A percentile compares a stretch with the other conserved stretches of the same genome.
Evolutionary conservation across 2,113 vertebrate species (phyloP).

Genomic region (Prolemur simus): DNA sequence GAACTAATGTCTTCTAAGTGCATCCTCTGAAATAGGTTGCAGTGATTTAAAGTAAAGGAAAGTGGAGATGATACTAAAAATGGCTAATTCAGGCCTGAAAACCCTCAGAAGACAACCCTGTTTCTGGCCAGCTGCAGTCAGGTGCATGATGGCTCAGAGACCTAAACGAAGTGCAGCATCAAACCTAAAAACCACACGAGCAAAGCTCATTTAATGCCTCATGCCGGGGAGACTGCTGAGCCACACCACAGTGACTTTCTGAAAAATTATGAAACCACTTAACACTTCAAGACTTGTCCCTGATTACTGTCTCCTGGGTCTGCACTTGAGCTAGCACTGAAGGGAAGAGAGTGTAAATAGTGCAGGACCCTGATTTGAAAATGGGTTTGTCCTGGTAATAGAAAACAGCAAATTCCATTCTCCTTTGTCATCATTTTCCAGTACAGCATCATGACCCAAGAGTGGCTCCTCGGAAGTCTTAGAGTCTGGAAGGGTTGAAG

Average conservation of each 20-base stretch:
- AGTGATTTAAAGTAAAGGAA: not conserved
- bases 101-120: not conserved
- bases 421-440: not conserved
- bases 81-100: not conserved
- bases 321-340: not conserved
- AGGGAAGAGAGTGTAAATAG: not conserved
- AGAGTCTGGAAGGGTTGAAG: not conserved
- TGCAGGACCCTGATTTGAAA: not conserved
- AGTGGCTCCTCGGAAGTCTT: not conserved
- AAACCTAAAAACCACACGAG: not conserved
- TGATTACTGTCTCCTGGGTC: not conserved
- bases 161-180: not conserved
- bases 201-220: not conserved
- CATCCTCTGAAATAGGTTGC: not conserved
- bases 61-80: too few species aligned
- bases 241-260: not conserved
- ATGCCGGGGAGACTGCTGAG: not conserved
- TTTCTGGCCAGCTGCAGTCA: not conserved
- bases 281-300: not conserved
- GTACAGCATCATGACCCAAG: accelerated
- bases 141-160: not conserved
- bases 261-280: not conserved
- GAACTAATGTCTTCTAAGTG: not conserved
- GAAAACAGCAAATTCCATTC: not conserved
- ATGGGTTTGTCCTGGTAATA: not conserved